Base-by-base conservation (phyloP, 2,797 vertebrate genomes). In the Xyrichtys novacula region DNA sequence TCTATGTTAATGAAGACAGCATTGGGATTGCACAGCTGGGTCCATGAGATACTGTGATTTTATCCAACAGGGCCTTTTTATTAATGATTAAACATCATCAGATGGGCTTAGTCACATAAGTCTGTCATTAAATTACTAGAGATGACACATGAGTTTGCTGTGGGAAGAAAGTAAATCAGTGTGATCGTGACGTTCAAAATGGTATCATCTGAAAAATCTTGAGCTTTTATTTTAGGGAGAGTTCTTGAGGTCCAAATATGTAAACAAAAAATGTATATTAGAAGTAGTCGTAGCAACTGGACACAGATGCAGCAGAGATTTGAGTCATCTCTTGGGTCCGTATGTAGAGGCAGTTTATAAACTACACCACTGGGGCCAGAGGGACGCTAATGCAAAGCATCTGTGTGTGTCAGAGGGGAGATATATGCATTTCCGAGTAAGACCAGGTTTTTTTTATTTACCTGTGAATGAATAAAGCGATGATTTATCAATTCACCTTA, bases 401-500 rank as follows among this genome's bases (percentile, higher is more conserved):
- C 88, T 93, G 90, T 86, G 78, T 29, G 38, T 79, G 88, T 85
- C 80, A 81, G 26, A 43, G 63, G 81, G 65, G 62, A 71, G 73
- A 85, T 89, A 64, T 80, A 83, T 90, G 88, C 82, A 74, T 92
- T 88, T 90, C 89, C 90, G 85, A 87, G 75, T 60, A 42, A 7
- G 40, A 38, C 5, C 59, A 54, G 94, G 94, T 91, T 94, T 95
- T 89, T 34, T 94, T 92, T 88, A 95, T 98, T 96, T 95, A 94
- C 92, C 88, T 94, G 92, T 85, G 74, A 50, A 93, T 87, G 89
- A 67, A 29, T 85, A 89, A 86, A 85, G 88, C 84, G 81, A 90
- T 93, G 95, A 97, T 97, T 96, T 96, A 96, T 88, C 87, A 85
- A 90, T 91, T 83, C 81, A 82, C 88, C 83, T 87, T 92, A 90